phyloP scores from a whole-genome alignment of 2,888 invertebrate genomes.

The Drosophila falleni region DNA sequence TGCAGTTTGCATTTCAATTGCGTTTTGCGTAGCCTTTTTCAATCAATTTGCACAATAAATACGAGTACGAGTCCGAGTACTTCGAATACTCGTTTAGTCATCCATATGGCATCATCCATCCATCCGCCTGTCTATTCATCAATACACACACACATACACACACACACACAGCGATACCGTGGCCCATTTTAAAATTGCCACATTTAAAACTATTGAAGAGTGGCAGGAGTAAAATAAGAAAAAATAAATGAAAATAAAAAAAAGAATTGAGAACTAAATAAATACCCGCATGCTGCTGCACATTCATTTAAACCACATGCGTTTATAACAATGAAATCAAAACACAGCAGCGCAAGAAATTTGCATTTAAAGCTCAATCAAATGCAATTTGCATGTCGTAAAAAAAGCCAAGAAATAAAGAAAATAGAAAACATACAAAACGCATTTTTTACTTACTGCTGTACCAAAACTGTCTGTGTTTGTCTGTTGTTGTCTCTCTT shows the following conservation, averaged over 20 bases:
- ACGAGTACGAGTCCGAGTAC: slow-evolving; percentile 32
- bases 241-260: slow-evolving; percentile 11
- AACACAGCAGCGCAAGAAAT: slow-evolving; percentile 59
- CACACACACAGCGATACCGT: slow-evolving; percentile 11
- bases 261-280: slow-evolving; percentile 32
- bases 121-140: slow-evolving; percentile 11
- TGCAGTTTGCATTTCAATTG: slow-evolving; percentile 38
- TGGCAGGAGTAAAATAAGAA: slow-evolving; percentile 11
- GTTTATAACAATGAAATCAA: slow-evolving; percentile 76
- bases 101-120: slow-evolving; percentile 47
- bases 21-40: slow-evolving; percentile 33
- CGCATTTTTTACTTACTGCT: slow-evolving; percentile 36
- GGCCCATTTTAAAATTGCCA: slow-evolving; percentile 35
- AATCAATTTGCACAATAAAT: slow-evolving; percentile 46
- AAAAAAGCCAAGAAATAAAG: slow-evolving; percentile 27
- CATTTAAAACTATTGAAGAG: slow-evolving; percentile 36
- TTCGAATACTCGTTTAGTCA: slow-evolving; percentile 49
- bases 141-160: slow-evolving; percentile 14
- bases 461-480: slow-evolving; percentile 12
- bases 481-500: too few relatives aligned
- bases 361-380: slow-evolving; percentile 80
- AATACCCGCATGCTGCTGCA: slow-evolving; percentile 40
- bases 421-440: slow-evolving; percentile 19
- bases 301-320: slow-evolving; percentile 56
- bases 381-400: slow-evolving; percentile 70